Evolutionary conservation across 2,888 invertebrate genomes (phyloP).

Genomic region (Drosophila melanosoma): DNA sequence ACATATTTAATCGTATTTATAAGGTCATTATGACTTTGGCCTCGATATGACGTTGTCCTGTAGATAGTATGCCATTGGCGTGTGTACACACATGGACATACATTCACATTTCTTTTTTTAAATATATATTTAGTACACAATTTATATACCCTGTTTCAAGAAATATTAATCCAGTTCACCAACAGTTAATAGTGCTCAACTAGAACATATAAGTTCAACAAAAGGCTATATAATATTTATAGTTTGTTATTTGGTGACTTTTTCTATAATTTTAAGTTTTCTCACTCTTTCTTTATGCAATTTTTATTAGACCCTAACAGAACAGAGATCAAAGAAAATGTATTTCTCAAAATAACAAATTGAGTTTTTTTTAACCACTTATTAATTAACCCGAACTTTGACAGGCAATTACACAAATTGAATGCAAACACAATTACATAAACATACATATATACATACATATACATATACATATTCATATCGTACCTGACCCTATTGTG

Average conservation of each 20-base stretch:
- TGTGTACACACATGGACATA: background rate
- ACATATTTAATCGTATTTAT: constrained; percentile 17
- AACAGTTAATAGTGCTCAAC: constrained; percentile 4
- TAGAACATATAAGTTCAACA: background rate
- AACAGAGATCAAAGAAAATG: background rate
- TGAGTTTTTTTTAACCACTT: no score
- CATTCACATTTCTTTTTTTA: background rate
- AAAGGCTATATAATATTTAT: background rate
- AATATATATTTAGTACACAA: background rate
- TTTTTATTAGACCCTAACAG: background rate
- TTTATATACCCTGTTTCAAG: background rate
- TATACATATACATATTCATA: background rate
- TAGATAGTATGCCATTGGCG: constrained; percentile 13
- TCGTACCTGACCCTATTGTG: background rate
- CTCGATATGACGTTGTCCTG: constrained; percentile 16
- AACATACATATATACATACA: background rate
- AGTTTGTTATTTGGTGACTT: background rate
- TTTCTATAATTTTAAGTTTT: background rate
- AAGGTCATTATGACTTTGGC: constrained; percentile 27
- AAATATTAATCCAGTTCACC: constrained; percentile 11
- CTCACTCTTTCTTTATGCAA: background rate
- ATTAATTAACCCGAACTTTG: background rate
- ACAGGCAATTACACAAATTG: background rate
- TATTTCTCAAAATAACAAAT: background rate
- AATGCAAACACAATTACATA: background rate